Evolutionary conservation across 2,113 vertebrate species (phyloP).

Genomic region (Solenodon paradoxus): DNA sequence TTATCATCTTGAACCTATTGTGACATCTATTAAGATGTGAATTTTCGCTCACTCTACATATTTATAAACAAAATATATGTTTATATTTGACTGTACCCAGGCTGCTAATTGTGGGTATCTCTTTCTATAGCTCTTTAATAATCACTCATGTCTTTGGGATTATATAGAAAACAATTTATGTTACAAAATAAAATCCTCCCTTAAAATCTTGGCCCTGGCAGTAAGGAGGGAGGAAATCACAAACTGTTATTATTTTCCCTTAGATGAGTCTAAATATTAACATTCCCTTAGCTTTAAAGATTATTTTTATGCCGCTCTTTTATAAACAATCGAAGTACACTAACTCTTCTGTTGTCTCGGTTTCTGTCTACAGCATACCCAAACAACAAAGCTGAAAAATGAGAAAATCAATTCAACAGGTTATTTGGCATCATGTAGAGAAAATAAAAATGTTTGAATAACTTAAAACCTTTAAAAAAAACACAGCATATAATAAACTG

Average conservation of each 20-base stretch:
- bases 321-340: conserved; percentile 59
- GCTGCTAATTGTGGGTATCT: conserved; percentile 56
- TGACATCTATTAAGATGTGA: conserved; percentile 8
- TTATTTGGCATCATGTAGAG: conserved; percentile 50
- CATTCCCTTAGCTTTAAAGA: conserved; percentile 73
- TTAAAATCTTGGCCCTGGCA: conserved; percentile 54
- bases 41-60: conserved; percentile 24
- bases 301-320: conserved; percentile 68
- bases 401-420: conserved; percentile 45
- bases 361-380: conserved; percentile 58
- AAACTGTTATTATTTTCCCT: conserved; percentile 68
- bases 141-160: conserved; percentile 54
- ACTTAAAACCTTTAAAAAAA: conserved; percentile 46
- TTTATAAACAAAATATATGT: conserved; percentile 63
- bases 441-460: conserved; percentile 61
- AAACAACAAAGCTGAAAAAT: conserved; percentile 43
- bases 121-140: conserved; percentile 56
- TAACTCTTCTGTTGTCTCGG: conserved; percentile 56
- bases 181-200: conserved; percentile 69
- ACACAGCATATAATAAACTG: conserved; percentile 20
- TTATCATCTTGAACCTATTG: conserved; percentile 34
- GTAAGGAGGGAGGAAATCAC: conserved; percentile 62
- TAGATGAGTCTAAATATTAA: conserved; percentile 75
- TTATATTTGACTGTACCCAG: conserved; percentile 64
- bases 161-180: conserved; percentile 68